These are phyloP conservation scores for Argya squamiceps DNA, from an alignment of 2,797 vertebrate genomes.

Conservation along the genomic window DNA sequence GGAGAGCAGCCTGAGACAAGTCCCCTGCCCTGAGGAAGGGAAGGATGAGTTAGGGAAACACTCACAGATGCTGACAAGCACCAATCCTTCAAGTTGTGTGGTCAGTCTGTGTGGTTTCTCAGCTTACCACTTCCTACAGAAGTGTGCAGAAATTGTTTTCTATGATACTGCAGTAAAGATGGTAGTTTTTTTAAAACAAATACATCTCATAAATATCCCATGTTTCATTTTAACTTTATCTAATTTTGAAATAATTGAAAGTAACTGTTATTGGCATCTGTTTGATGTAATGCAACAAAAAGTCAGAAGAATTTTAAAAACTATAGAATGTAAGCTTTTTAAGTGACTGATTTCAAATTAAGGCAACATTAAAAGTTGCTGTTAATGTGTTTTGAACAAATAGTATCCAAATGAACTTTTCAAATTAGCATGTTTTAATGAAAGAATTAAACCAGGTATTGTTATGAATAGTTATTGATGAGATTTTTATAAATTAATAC, in stretches of 20 bases:
- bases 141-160: background rate
- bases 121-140: slow-evolving; percentile 19
- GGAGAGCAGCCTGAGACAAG: background rate
- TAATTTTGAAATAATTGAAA: background rate
- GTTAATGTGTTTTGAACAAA: background rate
- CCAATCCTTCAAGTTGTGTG: background rate
- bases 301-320: background rate
- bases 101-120: background rate
- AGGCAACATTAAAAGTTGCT: background rate
- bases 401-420: background rate
- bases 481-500: background rate
- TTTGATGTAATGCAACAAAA: background rate
- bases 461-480: background rate
- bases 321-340: background rate
- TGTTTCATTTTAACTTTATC: background rate
- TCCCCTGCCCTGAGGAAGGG: rapidly evolving
- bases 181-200: background rate
- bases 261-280: background rate
- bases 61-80: background rate
- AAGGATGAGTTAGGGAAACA: background rate
- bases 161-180: background rate
- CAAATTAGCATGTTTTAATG: background rate
- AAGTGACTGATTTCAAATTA: background rate
- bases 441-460: background rate
- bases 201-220: rapidly evolving